Conservation (phyloP, 2,113 vertebrate genomes). For the Martes martes region DNA sequence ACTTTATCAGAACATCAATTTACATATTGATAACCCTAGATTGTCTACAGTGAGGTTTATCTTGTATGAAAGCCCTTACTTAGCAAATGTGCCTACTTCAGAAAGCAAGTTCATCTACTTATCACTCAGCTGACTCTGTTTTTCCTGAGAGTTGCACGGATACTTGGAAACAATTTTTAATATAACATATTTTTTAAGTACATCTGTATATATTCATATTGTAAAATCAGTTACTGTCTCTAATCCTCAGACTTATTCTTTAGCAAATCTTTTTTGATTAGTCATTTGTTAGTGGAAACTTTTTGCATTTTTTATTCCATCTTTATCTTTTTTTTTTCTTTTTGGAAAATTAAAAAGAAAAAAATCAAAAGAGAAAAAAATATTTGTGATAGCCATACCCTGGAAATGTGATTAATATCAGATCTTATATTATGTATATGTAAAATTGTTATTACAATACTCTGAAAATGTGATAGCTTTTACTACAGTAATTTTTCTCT, state of each 20-base stretch:
- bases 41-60: neutral
- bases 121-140: neutral
- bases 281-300: neutral
- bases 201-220: neutral
- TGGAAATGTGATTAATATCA: neutral
- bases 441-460: neutral
- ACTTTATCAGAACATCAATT: neutral
- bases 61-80: neutral
- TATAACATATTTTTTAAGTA: neutral
- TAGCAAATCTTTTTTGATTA: neutral
- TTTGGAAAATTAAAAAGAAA: neutral
- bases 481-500: neutral
- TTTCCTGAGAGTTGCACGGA: neutral
- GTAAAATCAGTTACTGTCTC: neutral
- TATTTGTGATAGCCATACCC: neutral
- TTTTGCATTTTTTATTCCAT: neutral
- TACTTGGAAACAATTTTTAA: neutral
- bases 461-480: neutral
- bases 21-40: neutral
- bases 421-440: neutral
- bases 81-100: neutral
- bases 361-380: neutral
- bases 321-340: neutral
- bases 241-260: neutral
- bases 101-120: neutral